These are phyloP conservation scores for Platanista minor DNA, from an alignment of 2,113 vertebrate species.

Conservation along the genomic window DNA sequence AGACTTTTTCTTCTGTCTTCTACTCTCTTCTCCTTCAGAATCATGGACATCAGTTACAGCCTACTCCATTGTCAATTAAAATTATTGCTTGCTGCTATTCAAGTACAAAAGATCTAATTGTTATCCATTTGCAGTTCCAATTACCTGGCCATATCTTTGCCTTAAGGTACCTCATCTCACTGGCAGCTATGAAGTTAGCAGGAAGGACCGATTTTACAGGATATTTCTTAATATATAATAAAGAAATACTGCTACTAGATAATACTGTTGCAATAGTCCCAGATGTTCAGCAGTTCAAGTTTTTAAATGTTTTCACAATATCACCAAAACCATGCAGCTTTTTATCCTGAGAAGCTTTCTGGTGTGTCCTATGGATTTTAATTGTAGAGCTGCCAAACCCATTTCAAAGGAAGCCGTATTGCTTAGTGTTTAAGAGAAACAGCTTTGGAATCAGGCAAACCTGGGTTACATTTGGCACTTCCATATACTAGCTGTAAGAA, in stretches of 20 bases:
- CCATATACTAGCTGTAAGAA: neutral
- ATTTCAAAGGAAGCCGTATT: neutral
- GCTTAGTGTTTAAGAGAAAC: neutral
- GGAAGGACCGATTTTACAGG: neutral
- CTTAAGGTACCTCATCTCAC: constrained; percentile 32
- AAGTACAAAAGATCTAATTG: constrained; percentile 72
- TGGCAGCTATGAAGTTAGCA: constrained; percentile 18
- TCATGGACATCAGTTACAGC: constrained; percentile 69
- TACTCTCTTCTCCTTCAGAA: constrained; percentile 49
- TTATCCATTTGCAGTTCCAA: constrained; percentile 72
- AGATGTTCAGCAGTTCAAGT: neutral
- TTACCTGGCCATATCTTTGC: constrained; percentile 69
- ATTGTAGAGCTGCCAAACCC: too few relatives aligned
- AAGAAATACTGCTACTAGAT: neutral
- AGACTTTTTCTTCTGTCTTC: constrained; percentile 53
- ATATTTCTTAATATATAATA: neutral
- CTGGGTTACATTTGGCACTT: neutral
- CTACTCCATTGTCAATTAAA: constrained; percentile 66
- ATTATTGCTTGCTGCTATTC: constrained; percentile 65
- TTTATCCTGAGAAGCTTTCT: neutral
- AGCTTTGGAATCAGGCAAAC: neutral
- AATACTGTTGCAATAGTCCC: too few relatives aligned
- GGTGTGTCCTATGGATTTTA: neutral
- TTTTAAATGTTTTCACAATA: neutral
- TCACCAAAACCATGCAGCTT: neutral